Base-by-base conservation (phyloP, 2,113 vertebrate genomes). In the Mohoua ochrocephala region DNA sequence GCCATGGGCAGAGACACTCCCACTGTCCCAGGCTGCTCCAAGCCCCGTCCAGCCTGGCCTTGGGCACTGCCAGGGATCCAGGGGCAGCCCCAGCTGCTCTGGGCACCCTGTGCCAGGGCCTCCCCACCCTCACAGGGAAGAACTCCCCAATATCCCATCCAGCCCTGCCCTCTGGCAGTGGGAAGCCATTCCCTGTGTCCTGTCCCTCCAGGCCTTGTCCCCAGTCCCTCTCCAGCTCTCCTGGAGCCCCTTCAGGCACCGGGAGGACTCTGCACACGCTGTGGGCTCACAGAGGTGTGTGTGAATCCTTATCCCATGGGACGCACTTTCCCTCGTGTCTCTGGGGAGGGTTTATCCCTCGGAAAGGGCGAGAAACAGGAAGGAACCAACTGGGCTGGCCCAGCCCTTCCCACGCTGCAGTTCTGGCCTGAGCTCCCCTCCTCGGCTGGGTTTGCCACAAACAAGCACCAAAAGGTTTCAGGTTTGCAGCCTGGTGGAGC, bases 211-310 rank as follows among this genome's bases (percentile, higher is more conserved):
- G 7, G 4, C 35, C 18, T 19, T 56, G 41, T 18, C 23, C 57
- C 9, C 2, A 47, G 28, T 10, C 28, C 15, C n/a, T n/a, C 41
- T 64, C 1, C 50, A 49, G 42, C 70, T 35, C 50, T n/a, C 50
- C 24, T 2, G 4, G 35, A 47, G 60, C 59, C 82, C 30, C n/a
- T 41, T 23, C 1, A 45, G 28, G n/a, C 5, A 1, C 41, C 15
- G 19, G n/a, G 3, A 65, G 41, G n/a, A 7, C 49, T 47, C 28
- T 2, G 42, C 35, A 27, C 44, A 15, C 1, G 27, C 15, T 2
- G 4, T 7, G 18, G 56, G 18, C 45, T 39, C 14, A 3, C 7
- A 2, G 20, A 54, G 30, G 5, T 2, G 0, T 7, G 7, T 20
- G 4, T 23, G 85, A 74, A 53, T 15, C 54, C 13, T 2, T 2